These are phyloP conservation scores for Gymnopithys bicolor DNA, from an alignment of 2,797 vertebrate species.

Conservation along the genomic window DNA sequence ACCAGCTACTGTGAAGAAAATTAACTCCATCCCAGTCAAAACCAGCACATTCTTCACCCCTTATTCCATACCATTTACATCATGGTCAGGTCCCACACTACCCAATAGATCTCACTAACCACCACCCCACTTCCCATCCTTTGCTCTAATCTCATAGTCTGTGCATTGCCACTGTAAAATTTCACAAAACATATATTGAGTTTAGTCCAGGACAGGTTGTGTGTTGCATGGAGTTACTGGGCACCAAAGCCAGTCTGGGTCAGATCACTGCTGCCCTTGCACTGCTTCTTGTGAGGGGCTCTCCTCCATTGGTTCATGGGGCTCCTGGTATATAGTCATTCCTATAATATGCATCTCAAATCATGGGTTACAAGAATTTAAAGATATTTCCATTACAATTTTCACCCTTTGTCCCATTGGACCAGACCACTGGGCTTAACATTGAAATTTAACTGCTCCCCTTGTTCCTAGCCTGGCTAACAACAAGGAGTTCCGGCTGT, in stretches of 20 bases:
- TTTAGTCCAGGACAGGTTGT: background rate
- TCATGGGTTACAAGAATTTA: background rate
- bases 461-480: background rate
- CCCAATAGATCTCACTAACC: background rate
- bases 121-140: background rate
- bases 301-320: background rate
- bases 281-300: background rate
- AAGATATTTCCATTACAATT: background rate
- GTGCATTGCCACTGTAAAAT: background rate
- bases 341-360: background rate
- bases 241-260: background rate
- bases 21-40: background rate
- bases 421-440: background rate
- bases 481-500: background rate
- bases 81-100: background rate
- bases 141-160: background rate
- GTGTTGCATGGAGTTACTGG: background rate
- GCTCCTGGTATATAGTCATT: background rate
- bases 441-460: background rate
- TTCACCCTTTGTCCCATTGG: background rate
- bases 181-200: background rate
- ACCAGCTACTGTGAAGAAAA: background rate
- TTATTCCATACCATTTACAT: background rate
- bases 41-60: background rate
- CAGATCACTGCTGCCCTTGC: background rate